Conservation (phyloP, 2,113 vertebrate species). For the Sisor rabdophorus region DNA sequence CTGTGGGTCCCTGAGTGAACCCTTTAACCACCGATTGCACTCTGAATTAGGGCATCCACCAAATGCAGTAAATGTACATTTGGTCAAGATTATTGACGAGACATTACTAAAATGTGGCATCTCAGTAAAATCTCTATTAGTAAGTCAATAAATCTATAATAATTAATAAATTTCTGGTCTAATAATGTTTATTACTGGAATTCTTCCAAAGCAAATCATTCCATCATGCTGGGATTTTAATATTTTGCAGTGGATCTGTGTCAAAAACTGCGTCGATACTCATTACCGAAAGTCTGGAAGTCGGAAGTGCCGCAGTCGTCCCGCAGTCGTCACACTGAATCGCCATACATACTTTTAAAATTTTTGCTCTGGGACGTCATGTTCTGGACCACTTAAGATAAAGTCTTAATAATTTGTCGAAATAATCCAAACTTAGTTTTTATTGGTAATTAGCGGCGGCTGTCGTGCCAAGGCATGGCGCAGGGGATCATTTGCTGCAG, state of each 20-base stretch:
- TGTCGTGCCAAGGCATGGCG: constrained; percentile 67
- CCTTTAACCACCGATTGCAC: no score
- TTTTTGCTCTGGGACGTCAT: constrained; percentile 65
- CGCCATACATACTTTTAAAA: constrained; percentile 45
- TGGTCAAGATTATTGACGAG: no score
- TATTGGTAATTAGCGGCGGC: constrained; percentile 85
- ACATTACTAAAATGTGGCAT: no score
- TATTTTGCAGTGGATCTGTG: neutral
- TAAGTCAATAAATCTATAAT: neutral
- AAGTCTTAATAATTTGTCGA: constrained; percentile 84
- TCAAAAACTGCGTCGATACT: constrained; percentile 2
- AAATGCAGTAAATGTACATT: no score
- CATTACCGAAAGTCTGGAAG: neutral
- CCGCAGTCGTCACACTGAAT: constrained; percentile 66
- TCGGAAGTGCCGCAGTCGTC: constrained; percentile 51
- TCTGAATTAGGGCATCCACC: no score
- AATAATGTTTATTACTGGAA: neutral
- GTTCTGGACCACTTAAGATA: constrained; percentile 77
- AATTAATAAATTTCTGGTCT: no score
- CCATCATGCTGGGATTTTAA: neutral
- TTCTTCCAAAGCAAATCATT: neutral
- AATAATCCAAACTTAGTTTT: constrained; percentile 83
- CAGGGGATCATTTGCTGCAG: constrained; percentile 75
- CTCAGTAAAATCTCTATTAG: no score
- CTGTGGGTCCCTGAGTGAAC: no score